Evolutionary conservation across 1,140 invertebrate species (phyloP), one percentile per base, ranked within the genome.

Genomic region (Zeugodacus cucurbitae): DNA sequence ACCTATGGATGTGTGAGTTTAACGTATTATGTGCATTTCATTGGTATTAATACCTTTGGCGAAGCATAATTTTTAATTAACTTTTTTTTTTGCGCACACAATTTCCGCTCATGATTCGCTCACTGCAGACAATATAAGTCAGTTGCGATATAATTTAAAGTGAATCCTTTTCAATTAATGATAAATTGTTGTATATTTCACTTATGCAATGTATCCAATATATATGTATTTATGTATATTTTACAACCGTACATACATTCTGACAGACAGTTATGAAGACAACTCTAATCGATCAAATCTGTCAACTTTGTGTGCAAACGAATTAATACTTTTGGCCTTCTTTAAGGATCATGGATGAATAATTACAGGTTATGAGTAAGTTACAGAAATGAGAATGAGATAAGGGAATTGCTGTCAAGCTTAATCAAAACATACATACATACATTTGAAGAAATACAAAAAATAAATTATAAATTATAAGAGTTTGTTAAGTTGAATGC

Each of bases 21-120:
- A 34, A 32, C 32, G 64, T 67, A 67, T 67, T 67, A 67, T 67
- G 14, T 10, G 64, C 64, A 67, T 67, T 67, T 67, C 11, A 67
- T 67, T 67, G 64, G 64, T 67, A 67, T 67, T 67, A 67, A 67
- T 67, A 32, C 64, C 64, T 67, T 67, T 67, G 64, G 64, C 64
- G 64, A 14, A 67, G 64, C 64, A 67, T 67, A 67, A 67, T 67
- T 67, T 67, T 67, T 67, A 67, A 67, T 67, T 67, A 67, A 67
- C 64, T 67, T 67, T 67, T 67, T 67, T 67, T 67, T n/a, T n/a
- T n/a, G n/a, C n/a, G n/a, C n/a, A 14, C 26, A 17, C 64, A 29
- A 67, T 67, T 67, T 67, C 64, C 64, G 32, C 34, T 32, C 64
- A 67, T 67, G 29, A 67, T 29, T 17, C 26, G 64, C 64, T 11